Evolutionary conservation across 1,140 invertebrate genomes (phyloP).

Genomic region (Rhyzopertha dominica): DNA sequence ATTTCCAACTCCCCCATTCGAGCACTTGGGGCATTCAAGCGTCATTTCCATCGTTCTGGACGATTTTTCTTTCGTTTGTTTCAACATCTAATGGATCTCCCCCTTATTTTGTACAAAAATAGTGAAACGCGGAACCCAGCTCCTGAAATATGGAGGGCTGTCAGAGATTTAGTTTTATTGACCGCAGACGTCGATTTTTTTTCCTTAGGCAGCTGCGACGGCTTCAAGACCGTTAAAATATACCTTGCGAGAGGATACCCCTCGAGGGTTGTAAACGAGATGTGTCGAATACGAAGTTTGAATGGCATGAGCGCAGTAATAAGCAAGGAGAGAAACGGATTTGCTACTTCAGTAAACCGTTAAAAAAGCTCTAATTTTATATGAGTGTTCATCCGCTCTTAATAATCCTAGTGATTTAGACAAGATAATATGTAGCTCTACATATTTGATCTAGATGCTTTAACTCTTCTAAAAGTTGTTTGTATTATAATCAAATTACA

Average conservation of each 20-base stretch:
- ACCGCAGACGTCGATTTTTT: slow-evolving; percentile 41
- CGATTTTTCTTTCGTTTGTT: slow-evolving; percentile 18
- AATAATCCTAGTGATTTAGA: too few species aligned
- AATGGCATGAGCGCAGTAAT: slow-evolving; percentile 18
- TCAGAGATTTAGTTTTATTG: slow-evolving; percentile 43
- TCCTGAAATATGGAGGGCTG: slow-evolving; percentile 36
- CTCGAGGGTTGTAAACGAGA: slow-evolving; percentile 30
- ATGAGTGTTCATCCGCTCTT: neutral
- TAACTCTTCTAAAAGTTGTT: neutral
- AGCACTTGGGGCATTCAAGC: too few species aligned
- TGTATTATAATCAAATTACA: too few species aligned
- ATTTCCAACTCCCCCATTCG: too few species aligned
- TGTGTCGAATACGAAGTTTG: slow-evolving; percentile 29
- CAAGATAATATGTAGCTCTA: neutral
- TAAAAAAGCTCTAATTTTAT: neutral
- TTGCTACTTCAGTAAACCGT: neutral
- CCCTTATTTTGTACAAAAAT: slow-evolving; percentile 19
- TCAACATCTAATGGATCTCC: slow-evolving; percentile 13
- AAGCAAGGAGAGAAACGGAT: slow-evolving; percentile 1
- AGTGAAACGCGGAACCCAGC: slow-evolving; percentile 21
- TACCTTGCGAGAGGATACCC: slow-evolving; percentile 18
- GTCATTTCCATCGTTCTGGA: too few species aligned
- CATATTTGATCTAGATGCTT: neutral
- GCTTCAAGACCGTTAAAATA: slow-evolving; percentile 34
- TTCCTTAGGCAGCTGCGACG: slow-evolving; percentile 31